These are phyloP conservation scores for Pimephales promelas DNA, from an alignment of 2,113 vertebrate genomes.

Conservation along the genomic window DNA sequence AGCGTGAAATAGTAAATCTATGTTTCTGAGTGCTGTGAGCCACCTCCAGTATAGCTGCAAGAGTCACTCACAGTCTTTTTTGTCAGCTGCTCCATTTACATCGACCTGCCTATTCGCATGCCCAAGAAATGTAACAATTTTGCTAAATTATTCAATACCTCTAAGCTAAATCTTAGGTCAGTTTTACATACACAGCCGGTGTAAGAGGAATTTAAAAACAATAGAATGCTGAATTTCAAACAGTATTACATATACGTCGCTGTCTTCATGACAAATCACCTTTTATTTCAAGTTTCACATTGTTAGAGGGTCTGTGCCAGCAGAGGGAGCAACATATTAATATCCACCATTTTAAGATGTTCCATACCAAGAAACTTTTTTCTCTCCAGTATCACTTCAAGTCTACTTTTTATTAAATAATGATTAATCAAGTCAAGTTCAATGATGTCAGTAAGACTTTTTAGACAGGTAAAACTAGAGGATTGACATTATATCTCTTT, in stretches of 20 bases:
- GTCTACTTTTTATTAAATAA: neutral
- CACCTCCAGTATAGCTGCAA: slow-evolving; percentile 68
- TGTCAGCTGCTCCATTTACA: slow-evolving; percentile 72
- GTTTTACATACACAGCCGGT: neutral
- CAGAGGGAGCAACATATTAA: slow-evolving; percentile 44
- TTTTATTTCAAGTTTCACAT: neutral
- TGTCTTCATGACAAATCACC: neutral
- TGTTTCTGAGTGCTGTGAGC: slow-evolving; percentile 75
- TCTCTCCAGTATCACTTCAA: neutral
- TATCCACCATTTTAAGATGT: neutral
- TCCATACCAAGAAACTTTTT: neutral
- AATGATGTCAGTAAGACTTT: neutral
- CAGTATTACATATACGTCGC: neutral
- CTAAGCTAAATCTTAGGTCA: neutral
- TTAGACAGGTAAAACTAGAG: neutral
- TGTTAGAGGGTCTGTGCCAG: slow-evolving; percentile 14
- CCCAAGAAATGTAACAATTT: slow-evolving; percentile 26
- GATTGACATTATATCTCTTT: too few species aligned
- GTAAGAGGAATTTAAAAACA: slow-evolving; percentile 16
- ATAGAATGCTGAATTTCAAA: neutral
- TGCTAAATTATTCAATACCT: slow-evolving; percentile 14
- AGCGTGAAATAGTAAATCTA: slow-evolving; percentile 79
- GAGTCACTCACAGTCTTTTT: slow-evolving; percentile 69
- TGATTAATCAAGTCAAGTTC: neutral
- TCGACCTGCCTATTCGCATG: slow-evolving; percentile 65